Base-by-base conservation (phyloP, 2,888 invertebrate genomes). In the Himalopsyche japonica region DNA sequence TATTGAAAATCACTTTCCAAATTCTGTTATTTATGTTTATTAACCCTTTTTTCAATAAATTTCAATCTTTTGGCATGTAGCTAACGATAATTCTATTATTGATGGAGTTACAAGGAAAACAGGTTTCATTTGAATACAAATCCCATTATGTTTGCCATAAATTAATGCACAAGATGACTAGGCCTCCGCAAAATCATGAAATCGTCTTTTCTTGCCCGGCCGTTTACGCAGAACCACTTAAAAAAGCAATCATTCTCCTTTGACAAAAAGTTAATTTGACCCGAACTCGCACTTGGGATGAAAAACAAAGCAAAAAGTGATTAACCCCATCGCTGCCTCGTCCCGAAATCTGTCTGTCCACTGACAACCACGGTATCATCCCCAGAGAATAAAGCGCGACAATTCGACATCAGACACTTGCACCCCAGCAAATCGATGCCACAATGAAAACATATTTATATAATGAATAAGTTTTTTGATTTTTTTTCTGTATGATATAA, bases 221-320 rank as follows among this genome's bases (percentile, higher is more conserved):
- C 76, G 76, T 81, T 76, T 81, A 64, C 80, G 57, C 32, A 80
- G 48, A 8, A 15, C 48, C 30, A 49, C 57, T 49, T 80, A 80
- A 80, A 80, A 80, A 49, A 48, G 48, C 30, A 32, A 32, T 49
- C 27, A 80, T 80, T 80, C 57, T 80, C 30, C 80, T 32, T 78
- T 79, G 84, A 76, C 81, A 85, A 82, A 82, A 85, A 82, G 81
- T 83, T 83, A 85, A 85, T 83, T 57, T 79, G 34, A 47, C 48
- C 77, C 81, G 37, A 77, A 76, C 27, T 82, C 57, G 43, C 82
- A 78, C 79, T 79, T 81, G 81, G 32, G 34, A 49, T 34, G 80
- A 83, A 84, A 80, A 84, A 86, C 86, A 84, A 83, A 79, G 83
- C 84, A 82, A 86, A 84, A 84, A 84, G 84, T 84, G 86, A 82